Percentiles rank a stretch among this genome's conserved stretches.
These are phyloP conservation scores for Scaptomyza caliginosa DNA, from an alignment of 2,888 invertebrate species.

Conservation along the genomic window DNA sequence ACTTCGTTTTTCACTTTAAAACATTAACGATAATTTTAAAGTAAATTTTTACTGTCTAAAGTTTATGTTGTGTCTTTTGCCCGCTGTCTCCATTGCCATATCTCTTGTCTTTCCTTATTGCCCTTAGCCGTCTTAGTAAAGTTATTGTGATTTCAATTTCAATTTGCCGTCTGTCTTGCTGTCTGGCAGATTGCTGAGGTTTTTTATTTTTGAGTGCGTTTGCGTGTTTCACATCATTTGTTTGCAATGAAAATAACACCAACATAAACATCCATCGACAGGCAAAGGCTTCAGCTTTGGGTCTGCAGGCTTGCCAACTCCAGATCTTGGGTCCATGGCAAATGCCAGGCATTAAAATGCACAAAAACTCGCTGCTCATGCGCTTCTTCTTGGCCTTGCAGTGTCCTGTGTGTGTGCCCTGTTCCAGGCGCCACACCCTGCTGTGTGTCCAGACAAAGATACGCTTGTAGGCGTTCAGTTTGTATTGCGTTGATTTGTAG, in stretches of 20 bases:
- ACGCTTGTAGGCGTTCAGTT: constrained; percentile 51
- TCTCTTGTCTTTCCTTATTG: not conserved
- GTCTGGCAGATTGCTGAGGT: constrained; percentile 12
- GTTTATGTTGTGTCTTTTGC: constrained; percentile 48
- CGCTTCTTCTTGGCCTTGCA: constrained; percentile 44
- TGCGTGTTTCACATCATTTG: constrained; percentile 79
- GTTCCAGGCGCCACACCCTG: constrained; percentile 73
- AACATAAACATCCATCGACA: constrained; percentile 71
- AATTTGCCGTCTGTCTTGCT: constrained; percentile 10
- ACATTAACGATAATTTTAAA: constrained; percentile 35
- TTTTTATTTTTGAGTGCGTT: constrained; percentile 65
- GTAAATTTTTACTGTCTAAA: constrained; percentile 32
- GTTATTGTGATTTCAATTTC: constrained; percentile 73
- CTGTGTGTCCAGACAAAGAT: constrained; percentile 51
- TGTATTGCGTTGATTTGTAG: constrained; percentile 51
- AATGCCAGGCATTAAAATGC: constrained; percentile 70
- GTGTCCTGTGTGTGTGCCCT: constrained; percentile 30
- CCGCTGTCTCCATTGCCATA: not conserved
- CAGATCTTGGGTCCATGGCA: constrained; percentile 11
- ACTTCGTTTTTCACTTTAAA: constrained; percentile 39
- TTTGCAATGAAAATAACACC: constrained; percentile 79
- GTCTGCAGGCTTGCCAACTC: not conserved
- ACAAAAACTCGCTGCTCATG: constrained; percentile 67
- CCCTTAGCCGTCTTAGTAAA: constrained; percentile 23
- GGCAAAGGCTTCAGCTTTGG: constrained; percentile 5